These are phyloP conservation scores for Macrosoma leucophasiata DNA, from an alignment of 2,888 invertebrate genomes.

Conservation along the genomic window DNA sequence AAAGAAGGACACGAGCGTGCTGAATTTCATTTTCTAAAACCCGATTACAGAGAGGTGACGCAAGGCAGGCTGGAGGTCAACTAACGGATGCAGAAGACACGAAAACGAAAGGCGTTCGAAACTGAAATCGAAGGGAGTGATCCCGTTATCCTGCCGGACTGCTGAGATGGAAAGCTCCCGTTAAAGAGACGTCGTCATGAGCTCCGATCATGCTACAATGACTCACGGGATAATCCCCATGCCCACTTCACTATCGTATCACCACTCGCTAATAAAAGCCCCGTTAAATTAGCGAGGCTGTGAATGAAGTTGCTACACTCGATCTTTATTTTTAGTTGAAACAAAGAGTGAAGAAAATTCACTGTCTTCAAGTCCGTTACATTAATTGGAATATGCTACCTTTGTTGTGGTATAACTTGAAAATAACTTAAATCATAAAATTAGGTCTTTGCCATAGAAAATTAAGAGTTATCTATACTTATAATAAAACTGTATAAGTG, in stretches of 20 bases:
- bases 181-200: constrained; percentile 50
- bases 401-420: too few species aligned
- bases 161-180: constrained; percentile 68
- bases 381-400: too few species aligned
- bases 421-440: too few species aligned
- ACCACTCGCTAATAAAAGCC: constrained; percentile 5
- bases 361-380: too few species aligned
- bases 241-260: constrained; percentile 3
- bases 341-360: constrained; percentile 12
- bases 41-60: constrained; percentile 66
- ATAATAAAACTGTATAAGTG: too few species aligned
- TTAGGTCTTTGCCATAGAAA: too few species aligned
- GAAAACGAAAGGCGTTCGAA: constrained; percentile 69
- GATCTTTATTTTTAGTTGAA: constrained; percentile 5
- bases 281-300: too few species aligned
- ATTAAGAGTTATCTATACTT: too few species aligned
- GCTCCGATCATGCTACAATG: constrained; percentile 44
- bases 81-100: constrained; percentile 55
- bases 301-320: constrained; percentile 4
- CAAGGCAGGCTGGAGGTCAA: constrained; percentile 51
- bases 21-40: constrained; percentile 75
- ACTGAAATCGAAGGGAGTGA: constrained; percentile 69
- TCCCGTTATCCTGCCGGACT: constrained; percentile 67
- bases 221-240: constrained; percentile 22
- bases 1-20: constrained; percentile 58